Base-by-base conservation (phyloP, 2,888 invertebrate species). In the Flabesymbios commensalis region DNA sequence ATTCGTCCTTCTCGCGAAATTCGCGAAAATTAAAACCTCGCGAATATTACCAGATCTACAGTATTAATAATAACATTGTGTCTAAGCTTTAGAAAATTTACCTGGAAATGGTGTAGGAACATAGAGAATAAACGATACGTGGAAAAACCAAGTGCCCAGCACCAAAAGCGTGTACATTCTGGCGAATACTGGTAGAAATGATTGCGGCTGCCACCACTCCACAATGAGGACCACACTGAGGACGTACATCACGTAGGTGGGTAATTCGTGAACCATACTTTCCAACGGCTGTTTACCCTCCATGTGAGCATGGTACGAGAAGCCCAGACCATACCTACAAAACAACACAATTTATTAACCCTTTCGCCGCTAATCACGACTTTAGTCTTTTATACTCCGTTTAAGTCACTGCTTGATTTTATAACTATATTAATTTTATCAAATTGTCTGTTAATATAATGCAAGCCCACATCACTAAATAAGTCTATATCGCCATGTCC, bases 71-170 rank as follows among this genome's bases (percentile, higher is more conserved):
- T n/a, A 17, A 39, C 19, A 42, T 5, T 17, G n/a, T 17, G 26
- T 5, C 4, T 24, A 10, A 19, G 10, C n/a, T 31, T 33, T 19
- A 33, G 33, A 1, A 43, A 5, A 58, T 56, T 47, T 42, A 70
- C 71, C 71, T 54, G 72, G 73, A 42, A 69, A 71, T 24, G 64
- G 69, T 41, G 59, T 65, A 47, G 70, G 71, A 22, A 64, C 57
- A 57, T 70, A 75, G 29, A 75, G 58, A 33, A 74, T 69, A 61
- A 75, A 74, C 24, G 73, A 66, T 19, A 70, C 67, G 49, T 75
- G 72, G 4, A 62, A 67, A 59, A 74, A 73, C 75, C 75, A 75
- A 7, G 74, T 72, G 2, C 75, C 75, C 10, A 75, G 55, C 2
- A 67, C 70, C 14, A 75, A 61, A 19, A 74, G 63, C 31, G 64